Percentiles rank a stretch among this genome's conserved stretches.
These are phyloP conservation scores for Musca vetustissima DNA, from an alignment of 1,140 invertebrate species.

Conservation along the genomic window DNA sequence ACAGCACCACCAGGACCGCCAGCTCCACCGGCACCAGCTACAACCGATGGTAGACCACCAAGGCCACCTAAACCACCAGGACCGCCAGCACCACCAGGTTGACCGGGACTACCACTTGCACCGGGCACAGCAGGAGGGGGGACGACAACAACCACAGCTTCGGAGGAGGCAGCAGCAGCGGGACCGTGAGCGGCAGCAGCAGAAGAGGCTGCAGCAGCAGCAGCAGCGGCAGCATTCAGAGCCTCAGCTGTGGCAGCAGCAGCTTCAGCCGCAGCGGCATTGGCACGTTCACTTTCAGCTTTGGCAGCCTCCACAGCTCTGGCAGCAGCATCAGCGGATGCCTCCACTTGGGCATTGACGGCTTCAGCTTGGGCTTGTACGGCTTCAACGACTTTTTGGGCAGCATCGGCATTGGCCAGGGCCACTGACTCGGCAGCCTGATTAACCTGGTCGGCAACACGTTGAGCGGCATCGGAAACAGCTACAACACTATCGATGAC, in stretches of 20 bases:
- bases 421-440: slow-evolving; percentile 10
- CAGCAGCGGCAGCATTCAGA: slow-evolving; percentile 47
- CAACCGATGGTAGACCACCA: neutral
- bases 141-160: neutral
- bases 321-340: slow-evolving; percentile 8
- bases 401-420: slow-evolving; percentile 26
- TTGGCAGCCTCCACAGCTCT: slow-evolving; percentile 34
- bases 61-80: slow-evolving; percentile 8
- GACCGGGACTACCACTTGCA: slow-evolving; percentile 6
- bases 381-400: slow-evolving; percentile 31
- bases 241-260: slow-evolving; percentile 42
- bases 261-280: slow-evolving; percentile 35
- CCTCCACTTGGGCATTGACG: neutral
- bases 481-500: slow-evolving; percentile 3
- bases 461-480: slow-evolving; percentile 1
- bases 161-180: slow-evolving; percentile 30
- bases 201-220: slow-evolving; percentile 34
- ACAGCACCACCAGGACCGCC: slow-evolving; percentile 5
- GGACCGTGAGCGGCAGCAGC: slow-evolving; percentile 48
- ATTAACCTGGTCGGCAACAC: neutral
- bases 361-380: neutral
- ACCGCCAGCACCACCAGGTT: slow-evolving; percentile 7
- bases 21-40: slow-evolving; percentile 17
- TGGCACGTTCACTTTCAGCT: slow-evolving; percentile 35
- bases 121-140: neutral